phyloP scores from a whole-genome alignment of 2,113 vertebrate species.

The Jaculus jaculus region DNA sequence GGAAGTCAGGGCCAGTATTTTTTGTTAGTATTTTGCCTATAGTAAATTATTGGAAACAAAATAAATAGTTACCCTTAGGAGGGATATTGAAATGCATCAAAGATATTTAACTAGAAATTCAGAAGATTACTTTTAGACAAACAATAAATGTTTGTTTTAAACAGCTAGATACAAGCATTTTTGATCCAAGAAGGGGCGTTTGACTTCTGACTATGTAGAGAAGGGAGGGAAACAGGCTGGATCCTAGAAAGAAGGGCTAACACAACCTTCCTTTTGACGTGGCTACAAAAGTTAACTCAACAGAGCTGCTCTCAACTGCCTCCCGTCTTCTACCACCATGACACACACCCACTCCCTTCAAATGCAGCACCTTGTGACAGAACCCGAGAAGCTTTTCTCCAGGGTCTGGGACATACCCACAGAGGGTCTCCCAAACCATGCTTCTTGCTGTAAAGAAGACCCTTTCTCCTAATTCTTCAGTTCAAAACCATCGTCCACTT shows the following conservation, averaged over 20 bases:
- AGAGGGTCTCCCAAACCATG: too few relatives aligned
- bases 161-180: neutral
- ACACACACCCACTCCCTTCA: neutral
- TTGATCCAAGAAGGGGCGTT: neutral
- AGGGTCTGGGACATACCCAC: too few relatives aligned
- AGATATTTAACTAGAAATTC: neutral
- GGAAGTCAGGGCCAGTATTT: neutral
- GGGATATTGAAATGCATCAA: neutral
- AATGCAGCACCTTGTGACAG: neutral
- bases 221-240: neutral
- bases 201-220: neutral
- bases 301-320: neutral
- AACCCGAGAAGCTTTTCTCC: neutral
- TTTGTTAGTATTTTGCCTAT: neutral
- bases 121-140: slow-evolving; percentile 17
- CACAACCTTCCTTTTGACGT: neutral
- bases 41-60: slow-evolving; percentile 33
- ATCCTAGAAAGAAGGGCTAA: neutral
- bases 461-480: too few relatives aligned
- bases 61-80: neutral
- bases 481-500: too few relatives aligned
- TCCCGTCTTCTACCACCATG: neutral
- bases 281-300: neutral
- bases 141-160: neutral
- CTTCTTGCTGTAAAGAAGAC: too few relatives aligned